Evolutionary conservation across 2,888 invertebrate genomes (phyloP), one percentile per base, ranked within the genome.

Genomic region (Steromphala cineraria): DNA sequence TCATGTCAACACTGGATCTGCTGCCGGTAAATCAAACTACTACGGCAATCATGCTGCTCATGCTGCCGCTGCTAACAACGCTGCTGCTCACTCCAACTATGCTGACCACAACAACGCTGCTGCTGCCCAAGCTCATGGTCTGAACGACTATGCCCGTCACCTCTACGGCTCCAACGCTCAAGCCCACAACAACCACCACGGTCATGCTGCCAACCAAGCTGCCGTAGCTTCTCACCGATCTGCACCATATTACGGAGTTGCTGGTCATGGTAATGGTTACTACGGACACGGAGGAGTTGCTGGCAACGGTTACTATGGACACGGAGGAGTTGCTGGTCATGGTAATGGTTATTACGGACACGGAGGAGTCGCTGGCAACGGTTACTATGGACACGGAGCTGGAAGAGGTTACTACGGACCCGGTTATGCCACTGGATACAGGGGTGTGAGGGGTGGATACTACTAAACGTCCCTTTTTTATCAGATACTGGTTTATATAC

Each of bases 21-120:
- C 76, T 36, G 76, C 31, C 31, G 55, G 31, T 24, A 53, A 53
- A 28, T 28, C 15, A 0, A 13, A 55, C 76, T 31, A 76, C 76
- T 28, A 76, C 55, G 40, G 15, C 36, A 53, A 21, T 7, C 8
- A 76, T 19, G n/a, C 15, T 21, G 53, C 76, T 13, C 28, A 53
- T 21, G 76, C 76, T 28, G 31, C 24, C 19, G 53, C 55, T 17
- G 62, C 19, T 8, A 62, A 21, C 62, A 40, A 36, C 19, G 36
- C 28, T 36, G 71, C 40, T 36, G 71, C 71, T 40, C 36, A 19
- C 10, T 31, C 71, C n/a, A 31, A 71, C 28, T 71, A 36, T 40
- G 36, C 19, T n/a, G 40, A 71, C 71, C 36, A 71, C 71, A 71
- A 71, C 71, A 31, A 40, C 8, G 71, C 71, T 40, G 71, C 71